These are phyloP conservation scores for Himalopsyche kuldschensis DNA, from an alignment of 2,888 invertebrate species.

Conservation along the genomic window DNA sequence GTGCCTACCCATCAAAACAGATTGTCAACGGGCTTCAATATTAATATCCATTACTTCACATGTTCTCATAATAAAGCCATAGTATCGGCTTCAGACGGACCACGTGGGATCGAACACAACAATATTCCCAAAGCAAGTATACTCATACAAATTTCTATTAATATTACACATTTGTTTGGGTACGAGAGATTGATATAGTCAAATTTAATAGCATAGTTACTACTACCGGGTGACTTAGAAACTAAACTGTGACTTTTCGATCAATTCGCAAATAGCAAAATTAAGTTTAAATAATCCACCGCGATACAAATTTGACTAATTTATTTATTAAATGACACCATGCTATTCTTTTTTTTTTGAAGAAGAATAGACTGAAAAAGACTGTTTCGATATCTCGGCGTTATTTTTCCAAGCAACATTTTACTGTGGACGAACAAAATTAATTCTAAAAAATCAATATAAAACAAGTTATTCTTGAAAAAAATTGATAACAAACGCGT, in stretches of 20 bases:
- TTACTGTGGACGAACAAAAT: too few species aligned
- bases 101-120: not conserved
- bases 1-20: constrained; percentile 12
- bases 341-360: too few species aligned
- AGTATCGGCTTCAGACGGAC: constrained; percentile 15
- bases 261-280: not conserved
- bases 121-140: not conserved
- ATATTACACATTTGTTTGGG: not conserved
- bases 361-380: too few species aligned
- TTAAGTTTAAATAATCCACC: too few species aligned
- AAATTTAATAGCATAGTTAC: not conserved
- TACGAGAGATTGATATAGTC: not conserved
- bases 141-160: not conserved
- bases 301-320: too few species aligned
- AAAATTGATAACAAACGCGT: too few species aligned
- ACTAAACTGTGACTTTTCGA: not conserved
- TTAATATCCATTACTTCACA: constrained; percentile 32
- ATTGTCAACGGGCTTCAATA: constrained; percentile 25
- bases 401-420: too few species aligned
- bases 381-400: too few species aligned
- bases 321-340: too few species aligned
- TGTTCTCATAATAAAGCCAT: constrained; percentile 15
- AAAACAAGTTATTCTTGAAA: too few species aligned
- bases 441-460: too few species aligned
- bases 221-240: not conserved